Evolutionary conservation across 2,797 vertebrate species (phyloP), one percentile per base, ranked within the genome.

Genomic region (Sebastes vulpes): DNA sequence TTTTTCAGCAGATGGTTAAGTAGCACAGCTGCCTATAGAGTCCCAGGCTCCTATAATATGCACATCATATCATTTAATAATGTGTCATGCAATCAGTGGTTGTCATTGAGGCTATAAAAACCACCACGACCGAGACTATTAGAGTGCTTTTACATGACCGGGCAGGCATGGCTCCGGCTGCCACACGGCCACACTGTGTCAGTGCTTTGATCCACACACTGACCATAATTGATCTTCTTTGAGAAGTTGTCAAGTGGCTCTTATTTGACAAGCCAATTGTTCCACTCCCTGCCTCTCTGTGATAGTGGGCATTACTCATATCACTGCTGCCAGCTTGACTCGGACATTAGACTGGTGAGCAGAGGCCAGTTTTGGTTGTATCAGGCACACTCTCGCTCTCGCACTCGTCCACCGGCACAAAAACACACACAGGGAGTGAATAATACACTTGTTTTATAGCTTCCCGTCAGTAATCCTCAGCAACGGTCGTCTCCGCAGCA

Each of bases 221-320:
- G 87, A 81, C 80, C 70, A 66, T 82, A 82, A 87, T 86, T 93
- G 84, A 92, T 90, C 75, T 89, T 72, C 68, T 90, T 71, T 84
- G 88, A 75, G 78, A 88, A 88, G 74, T 82, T 91, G 86, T 92
- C 79, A 90, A 92, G 86, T 84, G 81, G 71, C 80, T 89, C 86
- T 90, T 90, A 83, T 85, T 91, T 86, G 73, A 92, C 88, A 85
- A 91, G 89, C 79, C 84, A 79, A 79, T 89, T 83, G 82, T 93
- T 84, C 84, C 77, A 80, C 81, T 89, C 59, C 56, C 81, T 86
- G 84, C 78, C 64, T 76, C 72, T 77, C 65, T 76, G 73, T 82
- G 88, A 94, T 92, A 89, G 84, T 82, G 73, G 69, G 77, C 90
- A 89, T 92, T 92, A 92, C 79, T 93, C 82, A 83, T 91, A 93